Percentiles rank a stretch among this genome's conserved stretches.
These are phyloP conservation scores for Pseudopodoces humilis DNA, from an alignment of 2,113 vertebrate species.

Conservation along the genomic window DNA sequence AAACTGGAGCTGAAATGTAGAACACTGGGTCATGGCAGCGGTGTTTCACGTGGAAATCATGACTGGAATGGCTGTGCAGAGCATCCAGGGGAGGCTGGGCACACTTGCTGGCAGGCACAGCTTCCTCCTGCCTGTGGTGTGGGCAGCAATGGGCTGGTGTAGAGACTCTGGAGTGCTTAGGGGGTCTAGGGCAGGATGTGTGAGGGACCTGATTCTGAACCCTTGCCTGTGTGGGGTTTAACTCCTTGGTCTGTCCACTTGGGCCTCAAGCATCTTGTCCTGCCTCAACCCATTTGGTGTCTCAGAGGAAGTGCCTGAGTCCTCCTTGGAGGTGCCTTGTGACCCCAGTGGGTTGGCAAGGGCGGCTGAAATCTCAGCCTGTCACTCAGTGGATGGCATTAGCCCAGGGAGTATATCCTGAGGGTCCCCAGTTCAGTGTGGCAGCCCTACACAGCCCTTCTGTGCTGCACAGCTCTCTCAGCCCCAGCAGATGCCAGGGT, in stretches of 20 bases:
- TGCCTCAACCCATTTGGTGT: not conserved
- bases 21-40: conserved; percentile 32
- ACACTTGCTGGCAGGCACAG: not conserved
- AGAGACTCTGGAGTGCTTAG: not conserved
- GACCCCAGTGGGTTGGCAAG: not conserved
- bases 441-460: not conserved
- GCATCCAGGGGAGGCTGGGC: not conserved
- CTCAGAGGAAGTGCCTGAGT: not conserved
- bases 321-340: not conserved
- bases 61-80: conserved; percentile 28
- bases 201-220: not conserved
- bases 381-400: not conserved
- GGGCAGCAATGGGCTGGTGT: not conserved
- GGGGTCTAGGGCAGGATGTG: not conserved
- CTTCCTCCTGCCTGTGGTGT: not conserved
- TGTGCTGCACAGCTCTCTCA: not conserved
- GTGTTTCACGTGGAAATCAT: conserved; percentile 50
- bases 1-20: conserved; percentile 34
- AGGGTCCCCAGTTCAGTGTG: not conserved
- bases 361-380: not conserved
- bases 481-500: rapidly evolving
- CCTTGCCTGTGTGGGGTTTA: not conserved
- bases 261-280: not conserved
- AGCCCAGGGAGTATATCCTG: not conserved
- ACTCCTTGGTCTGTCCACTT: rapidly evolving